Percentiles rank a stretch among this genome's conserved stretches.
Evolutionary conservation across 2,888 invertebrate species (phyloP).

Genomic region (Drosophila merina): DNA sequence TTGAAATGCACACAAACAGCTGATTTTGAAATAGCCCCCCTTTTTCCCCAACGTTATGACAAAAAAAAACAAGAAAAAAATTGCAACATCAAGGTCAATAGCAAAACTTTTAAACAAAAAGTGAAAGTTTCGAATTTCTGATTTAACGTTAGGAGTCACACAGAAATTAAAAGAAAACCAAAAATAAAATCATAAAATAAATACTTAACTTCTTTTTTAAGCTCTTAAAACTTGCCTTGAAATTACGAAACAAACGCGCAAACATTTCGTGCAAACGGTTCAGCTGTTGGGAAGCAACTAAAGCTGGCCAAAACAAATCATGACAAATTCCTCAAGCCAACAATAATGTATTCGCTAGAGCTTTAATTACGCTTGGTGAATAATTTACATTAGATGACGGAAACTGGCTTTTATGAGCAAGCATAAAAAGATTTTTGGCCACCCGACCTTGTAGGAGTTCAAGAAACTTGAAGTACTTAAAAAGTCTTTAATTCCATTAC

Average conservation of each 20-base stretch:
- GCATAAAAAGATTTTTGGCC: slow-evolving; percentile 31
- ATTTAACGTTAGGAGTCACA: not conserved
- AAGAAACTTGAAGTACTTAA: slow-evolving; percentile 44
- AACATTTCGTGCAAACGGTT: slow-evolving; percentile 66
- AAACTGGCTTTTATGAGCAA: slow-evolving; percentile 44
- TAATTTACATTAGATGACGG: slow-evolving; percentile 18
- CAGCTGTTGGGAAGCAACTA: slow-evolving; percentile 59
- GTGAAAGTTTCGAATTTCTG: slow-evolving; percentile 4
- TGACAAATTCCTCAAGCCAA: slow-evolving; percentile 23
- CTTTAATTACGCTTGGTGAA: slow-evolving; percentile 25
- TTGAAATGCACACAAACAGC: slow-evolving; percentile 22
- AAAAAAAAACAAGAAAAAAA: slow-evolving; percentile 9
- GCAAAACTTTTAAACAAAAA: slow-evolving; percentile 23
- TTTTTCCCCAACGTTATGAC: slow-evolving; percentile 13
- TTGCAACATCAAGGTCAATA: slow-evolving; percentile 43
- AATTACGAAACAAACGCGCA: slow-evolving; percentile 74
- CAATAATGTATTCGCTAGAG: slow-evolving; percentile 16
- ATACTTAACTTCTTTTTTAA: slow-evolving; percentile 18
- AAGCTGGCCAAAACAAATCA: slow-evolving; percentile 61
- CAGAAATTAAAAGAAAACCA: not conserved
- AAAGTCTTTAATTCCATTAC: not conserved
- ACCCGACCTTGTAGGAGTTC: slow-evolving; percentile 61
- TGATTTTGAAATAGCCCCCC: slow-evolving; percentile 18
- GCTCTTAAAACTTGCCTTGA: slow-evolving; percentile 71
- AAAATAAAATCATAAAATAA: not conserved